Evolutionary conservation across 2,113 vertebrate species (phyloP).

Genomic region (Ceratotherium simum): DNA sequence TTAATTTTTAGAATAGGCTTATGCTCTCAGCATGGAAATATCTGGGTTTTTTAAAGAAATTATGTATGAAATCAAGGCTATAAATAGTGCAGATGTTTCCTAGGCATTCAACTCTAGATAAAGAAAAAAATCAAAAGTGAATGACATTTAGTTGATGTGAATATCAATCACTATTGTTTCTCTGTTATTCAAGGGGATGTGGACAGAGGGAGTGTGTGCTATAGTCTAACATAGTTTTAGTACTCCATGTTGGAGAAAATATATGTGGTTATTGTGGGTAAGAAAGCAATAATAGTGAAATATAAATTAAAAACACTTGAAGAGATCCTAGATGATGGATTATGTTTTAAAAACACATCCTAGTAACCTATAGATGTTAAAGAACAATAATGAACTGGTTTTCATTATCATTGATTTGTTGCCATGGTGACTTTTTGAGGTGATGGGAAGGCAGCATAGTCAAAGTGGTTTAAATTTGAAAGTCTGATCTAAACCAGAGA

Average conservation of each 20-base stretch:
- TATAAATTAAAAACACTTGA: not conserved
- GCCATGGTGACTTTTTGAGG: not conserved
- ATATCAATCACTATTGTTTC: not conserved
- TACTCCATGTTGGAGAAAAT: not conserved
- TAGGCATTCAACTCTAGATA: constrained; percentile 13
- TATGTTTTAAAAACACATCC: not conserved
- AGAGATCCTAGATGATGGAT: not conserved
- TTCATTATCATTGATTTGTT: not conserved
- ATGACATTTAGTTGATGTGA: not conserved
- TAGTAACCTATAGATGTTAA: not conserved
- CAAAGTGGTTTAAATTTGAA: constrained; percentile 8
- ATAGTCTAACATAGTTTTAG: not conserved
- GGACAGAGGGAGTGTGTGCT: not conserved
- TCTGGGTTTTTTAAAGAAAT: constrained; percentile 25
- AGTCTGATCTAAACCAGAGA: not conserved
- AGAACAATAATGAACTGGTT: not conserved
- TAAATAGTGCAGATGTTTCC: not conserved
- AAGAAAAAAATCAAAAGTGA: not conserved
- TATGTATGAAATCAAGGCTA: not conserved
- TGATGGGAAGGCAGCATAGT: not conserved
- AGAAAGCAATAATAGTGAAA: not conserved
- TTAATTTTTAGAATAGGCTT: constrained; percentile 58
- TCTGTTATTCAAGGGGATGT: not conserved
- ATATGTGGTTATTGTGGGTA: not conserved
- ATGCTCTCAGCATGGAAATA: constrained; percentile 5